Evolutionary conservation across 2,113 vertebrate genomes (phyloP).

Genomic region (Scomber japonicus): DNA sequence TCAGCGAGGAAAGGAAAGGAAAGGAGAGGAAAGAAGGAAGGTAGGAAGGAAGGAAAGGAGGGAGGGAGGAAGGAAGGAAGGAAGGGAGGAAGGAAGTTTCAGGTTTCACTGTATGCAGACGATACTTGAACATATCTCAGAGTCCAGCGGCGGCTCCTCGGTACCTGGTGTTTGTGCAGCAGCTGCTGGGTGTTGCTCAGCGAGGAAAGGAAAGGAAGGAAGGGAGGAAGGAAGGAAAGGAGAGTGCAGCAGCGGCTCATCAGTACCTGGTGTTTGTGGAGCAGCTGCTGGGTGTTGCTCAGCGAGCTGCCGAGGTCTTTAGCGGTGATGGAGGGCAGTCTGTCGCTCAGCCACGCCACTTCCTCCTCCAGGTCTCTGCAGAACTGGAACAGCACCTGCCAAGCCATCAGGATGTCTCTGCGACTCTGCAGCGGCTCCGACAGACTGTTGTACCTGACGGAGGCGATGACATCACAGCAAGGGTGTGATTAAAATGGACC

Average conservation of each 20-base stretch:
- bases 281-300: conserved; percentile 80
- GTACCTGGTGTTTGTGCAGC: no score
- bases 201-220: no score
- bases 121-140: no score
- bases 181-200: no score
- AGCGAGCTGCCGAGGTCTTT: conserved; percentile 86
- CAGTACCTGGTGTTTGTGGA: conserved; percentile 90
- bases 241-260: background rate
- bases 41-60: no score
- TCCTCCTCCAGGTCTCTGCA: conserved; percentile 89
- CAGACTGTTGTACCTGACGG: conserved; percentile 86
- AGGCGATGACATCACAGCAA: background rate
- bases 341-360: conserved; percentile 87
- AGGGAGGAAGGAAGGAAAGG: background rate
- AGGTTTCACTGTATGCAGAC: no score
- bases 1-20: no score
- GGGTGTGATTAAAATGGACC: background rate
- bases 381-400: conserved; percentile 87
- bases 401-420: conserved; percentile 86
- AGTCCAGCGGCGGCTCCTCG: no score
- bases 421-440: conserved; percentile 83
- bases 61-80: no score
- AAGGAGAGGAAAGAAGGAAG: no score
- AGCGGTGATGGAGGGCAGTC: conserved; percentile 77
- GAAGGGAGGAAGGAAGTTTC: no score